Evolutionary conservation across 2,113 vertebrate species (phyloP), one percentile per base, ranked within the genome.

Genomic region (Menura novaehollandiae): DNA sequence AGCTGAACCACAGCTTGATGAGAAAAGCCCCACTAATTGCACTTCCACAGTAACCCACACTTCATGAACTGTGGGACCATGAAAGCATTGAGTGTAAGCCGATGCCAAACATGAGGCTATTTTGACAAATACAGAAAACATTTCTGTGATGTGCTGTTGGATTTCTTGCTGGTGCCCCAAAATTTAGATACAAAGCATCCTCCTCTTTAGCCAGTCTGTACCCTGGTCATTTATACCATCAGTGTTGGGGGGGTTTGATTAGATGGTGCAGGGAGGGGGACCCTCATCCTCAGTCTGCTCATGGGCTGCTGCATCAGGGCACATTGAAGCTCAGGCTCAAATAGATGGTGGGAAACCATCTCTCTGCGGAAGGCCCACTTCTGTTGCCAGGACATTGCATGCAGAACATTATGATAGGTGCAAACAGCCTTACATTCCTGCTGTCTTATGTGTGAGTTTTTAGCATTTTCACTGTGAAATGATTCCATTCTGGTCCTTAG

Each of bases 161-260:
- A 47, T 67, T 91, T 69, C 20, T 18, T 47, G 79, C 35, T 11
- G 9, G 6, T 37, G 24, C 20, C 20, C 15, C 56, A 71, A 15
- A 52, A 71, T 49, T 8, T 39, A n/a, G 22, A 24, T 47, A 37
- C 17, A 73, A 47, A 58, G 16, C 24, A 35, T 32, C 15, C 24
- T 90, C 11, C 17, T 63, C 17, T 41, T 66, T 8, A 52, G 33
- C 10, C 14, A 39, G 13, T 32, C 30, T 68, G 24, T 47, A 33
- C 20, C 13, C 43, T 18, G 33, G 26, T 13, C 27, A 10, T 73
- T 85, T 33, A 49, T 5, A 21, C 35, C 46, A 16, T 35, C 47
- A 9, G 3, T 16, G 23, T 39, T 14, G 0, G 0, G 5, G 9
- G 8, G 0, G 3, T 43, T 63, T 27, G 3, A 13, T 39, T n/a